Evolutionary conservation across 2,888 invertebrate species (phyloP).

Genomic region (Drosophila kanekoi): DNA sequence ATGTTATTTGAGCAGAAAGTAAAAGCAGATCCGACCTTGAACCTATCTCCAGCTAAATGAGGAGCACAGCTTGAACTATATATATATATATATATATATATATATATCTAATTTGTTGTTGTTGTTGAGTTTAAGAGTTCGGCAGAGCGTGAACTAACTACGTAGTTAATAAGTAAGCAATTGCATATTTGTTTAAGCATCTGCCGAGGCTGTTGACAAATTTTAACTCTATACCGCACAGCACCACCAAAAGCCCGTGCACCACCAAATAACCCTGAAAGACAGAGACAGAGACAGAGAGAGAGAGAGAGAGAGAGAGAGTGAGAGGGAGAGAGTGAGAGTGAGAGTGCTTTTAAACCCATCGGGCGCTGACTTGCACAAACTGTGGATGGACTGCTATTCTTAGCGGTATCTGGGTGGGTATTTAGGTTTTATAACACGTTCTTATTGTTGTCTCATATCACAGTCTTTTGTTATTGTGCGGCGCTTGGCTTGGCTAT

Average conservation of each 20-base stretch:
- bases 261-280: neutral
- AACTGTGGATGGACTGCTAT: neutral
- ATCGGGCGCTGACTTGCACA: conserved; percentile 35
- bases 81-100: too few species aligned
- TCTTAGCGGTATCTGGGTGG: conserved; percentile 19
- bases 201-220: conserved; percentile 3
- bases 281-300: neutral
- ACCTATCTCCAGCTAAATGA: neutral
- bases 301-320: too few species aligned
- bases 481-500: neutral
- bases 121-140: too few species aligned
- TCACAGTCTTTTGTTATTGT: neutral
- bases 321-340: neutral
- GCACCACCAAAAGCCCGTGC: neutral
- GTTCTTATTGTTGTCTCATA: conserved; percentile 18
- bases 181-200: conserved; percentile 4
- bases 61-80: too few species aligned
- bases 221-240: conserved; percentile 10
- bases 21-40: neutral
- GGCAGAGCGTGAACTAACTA: neutral
- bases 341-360: conserved; percentile 9
- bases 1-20: too few species aligned
- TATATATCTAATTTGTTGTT: too few species aligned
- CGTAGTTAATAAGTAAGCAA: neutral
- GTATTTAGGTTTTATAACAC: conserved; percentile 36